phyloP scores from a whole-genome alignment of 2,113 vertebrate genomes.

The Columba janthina region DNA sequence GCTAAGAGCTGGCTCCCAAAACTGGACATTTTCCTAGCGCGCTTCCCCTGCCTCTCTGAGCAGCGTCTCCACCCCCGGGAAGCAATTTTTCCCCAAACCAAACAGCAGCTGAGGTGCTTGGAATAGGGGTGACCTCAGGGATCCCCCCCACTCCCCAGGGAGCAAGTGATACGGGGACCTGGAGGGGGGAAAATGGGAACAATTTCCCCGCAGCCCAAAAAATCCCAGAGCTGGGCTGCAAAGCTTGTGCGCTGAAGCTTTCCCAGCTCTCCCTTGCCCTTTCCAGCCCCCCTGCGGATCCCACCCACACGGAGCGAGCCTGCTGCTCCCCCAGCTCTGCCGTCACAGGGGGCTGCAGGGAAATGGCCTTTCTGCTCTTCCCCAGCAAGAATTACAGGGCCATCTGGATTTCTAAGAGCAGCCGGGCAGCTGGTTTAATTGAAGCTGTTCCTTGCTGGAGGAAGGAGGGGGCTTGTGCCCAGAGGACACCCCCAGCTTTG shows the following conservation, averaged over 20 bases:
- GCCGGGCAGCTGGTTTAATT: not conserved
- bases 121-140: not conserved
- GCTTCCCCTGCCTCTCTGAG: not conserved
- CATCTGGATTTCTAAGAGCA: constrained; percentile 25
- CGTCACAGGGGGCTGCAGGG: not conserved
- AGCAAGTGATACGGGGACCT: fast-evolving
- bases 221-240: not conserved
- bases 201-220: not conserved
- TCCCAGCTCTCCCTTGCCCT: not conserved
- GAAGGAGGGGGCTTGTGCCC: not conserved
- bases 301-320: not conserved
- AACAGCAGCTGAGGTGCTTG: not conserved
- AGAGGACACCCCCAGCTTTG: not conserved
- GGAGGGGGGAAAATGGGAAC: fast-evolving
- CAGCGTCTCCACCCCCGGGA: not conserved
- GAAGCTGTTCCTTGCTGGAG: not conserved
- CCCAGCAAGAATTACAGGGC: not conserved
- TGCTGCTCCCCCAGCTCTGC: not conserved
- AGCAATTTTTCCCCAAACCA: not conserved
- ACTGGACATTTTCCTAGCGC: fast-evolving
- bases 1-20: not conserved
- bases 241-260: not conserved
- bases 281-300: not conserved
- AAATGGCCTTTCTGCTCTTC: not conserved
- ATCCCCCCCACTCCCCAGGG: too few species aligned